phyloP scores from a whole-genome alignment of 2,113 vertebrate species.

The Myiozetetes cayanensis region DNA sequence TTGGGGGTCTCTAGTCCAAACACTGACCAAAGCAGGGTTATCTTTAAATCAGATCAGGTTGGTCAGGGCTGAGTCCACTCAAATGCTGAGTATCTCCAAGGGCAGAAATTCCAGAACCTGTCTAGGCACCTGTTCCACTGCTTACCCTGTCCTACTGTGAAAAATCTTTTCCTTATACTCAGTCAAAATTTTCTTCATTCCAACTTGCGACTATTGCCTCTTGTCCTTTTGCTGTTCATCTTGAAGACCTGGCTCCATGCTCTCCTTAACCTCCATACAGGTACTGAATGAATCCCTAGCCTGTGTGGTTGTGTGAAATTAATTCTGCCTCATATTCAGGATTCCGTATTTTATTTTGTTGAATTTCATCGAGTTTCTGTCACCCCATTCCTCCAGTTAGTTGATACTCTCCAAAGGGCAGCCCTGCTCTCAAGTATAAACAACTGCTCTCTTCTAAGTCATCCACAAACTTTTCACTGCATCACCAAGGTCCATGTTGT shows the following conservation, averaged over 20 bases:
- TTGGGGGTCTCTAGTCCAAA: background rate
- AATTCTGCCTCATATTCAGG: background rate
- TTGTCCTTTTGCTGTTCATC: background rate
- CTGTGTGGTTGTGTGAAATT: background rate
- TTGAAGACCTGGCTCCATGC: rapidly evolving
- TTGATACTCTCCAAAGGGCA: background rate
- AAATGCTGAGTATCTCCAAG: background rate
- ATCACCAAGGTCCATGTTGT: background rate
- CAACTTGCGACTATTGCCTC: background rate
- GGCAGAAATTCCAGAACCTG: background rate
- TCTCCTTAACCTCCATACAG: background rate
- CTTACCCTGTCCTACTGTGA: background rate
- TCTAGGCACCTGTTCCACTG: background rate
- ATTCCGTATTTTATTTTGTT: background rate
- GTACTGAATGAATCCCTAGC: background rate
- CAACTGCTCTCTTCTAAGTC: background rate
- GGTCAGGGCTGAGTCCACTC: background rate
- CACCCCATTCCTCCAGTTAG: background rate
- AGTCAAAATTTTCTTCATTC: background rate
- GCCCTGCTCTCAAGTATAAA: background rate
- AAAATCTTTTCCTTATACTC: background rate
- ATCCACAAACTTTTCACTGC: background rate
- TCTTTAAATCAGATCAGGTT: background rate
- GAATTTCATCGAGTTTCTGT: background rate
- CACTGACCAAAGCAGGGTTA: background rate